Conservation (phyloP, 2,113 vertebrate species). For the Ochotona curzoniae region DNA sequence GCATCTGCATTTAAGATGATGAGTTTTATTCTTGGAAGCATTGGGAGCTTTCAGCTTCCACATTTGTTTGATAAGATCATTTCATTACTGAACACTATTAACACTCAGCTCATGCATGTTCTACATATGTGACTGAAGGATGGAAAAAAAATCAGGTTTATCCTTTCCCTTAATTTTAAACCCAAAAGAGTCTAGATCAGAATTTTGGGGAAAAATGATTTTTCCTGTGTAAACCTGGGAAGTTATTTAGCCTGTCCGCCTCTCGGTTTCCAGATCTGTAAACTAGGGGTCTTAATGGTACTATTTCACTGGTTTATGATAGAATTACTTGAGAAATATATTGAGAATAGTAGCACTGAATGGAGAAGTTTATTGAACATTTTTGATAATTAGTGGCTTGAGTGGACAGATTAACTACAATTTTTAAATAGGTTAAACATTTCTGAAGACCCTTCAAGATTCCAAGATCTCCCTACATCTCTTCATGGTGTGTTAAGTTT, state of each 20-base stretch:
- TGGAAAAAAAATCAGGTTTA: not conserved
- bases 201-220: not conserved
- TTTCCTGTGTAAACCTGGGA: not conserved
- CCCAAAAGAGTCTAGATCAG: not conserved
- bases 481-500: no score
- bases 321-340: not conserved
- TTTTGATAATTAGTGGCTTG: slow-evolving; percentile 18
- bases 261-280: not conserved
- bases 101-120: not conserved
- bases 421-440: not conserved
- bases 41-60: not conserved
- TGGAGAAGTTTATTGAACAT: not conserved
- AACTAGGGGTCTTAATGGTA: not conserved
- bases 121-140: not conserved
- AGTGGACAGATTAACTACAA: not conserved
- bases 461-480: not conserved
- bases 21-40: not conserved
- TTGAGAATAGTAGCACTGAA: not conserved
- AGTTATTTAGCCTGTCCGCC: not conserved
- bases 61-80: not conserved
- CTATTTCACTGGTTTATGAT: not conserved
- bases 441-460: slow-evolving; percentile 35
- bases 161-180: slow-evolving; percentile 1
- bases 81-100: not conserved
- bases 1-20: no score